Evolutionary conservation across 2,888 invertebrate species (phyloP), one percentile per base, ranked within the genome.

Genomic region (Merodon equestris): DNA sequence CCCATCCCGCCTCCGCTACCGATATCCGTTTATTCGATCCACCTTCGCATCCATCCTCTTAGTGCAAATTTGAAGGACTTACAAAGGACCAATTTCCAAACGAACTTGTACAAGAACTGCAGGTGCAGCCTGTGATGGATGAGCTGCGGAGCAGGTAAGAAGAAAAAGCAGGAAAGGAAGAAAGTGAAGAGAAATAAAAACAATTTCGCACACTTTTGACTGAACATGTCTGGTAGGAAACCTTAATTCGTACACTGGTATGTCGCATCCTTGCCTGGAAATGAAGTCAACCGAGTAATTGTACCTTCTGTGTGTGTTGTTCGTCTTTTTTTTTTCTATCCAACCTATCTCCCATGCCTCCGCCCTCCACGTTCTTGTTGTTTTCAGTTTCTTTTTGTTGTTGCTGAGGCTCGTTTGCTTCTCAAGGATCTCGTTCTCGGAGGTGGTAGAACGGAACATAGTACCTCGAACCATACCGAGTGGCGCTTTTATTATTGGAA

Each of bases 211-310:
- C 76, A 77, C 76, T 77, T 76, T 60, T 54, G 58, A 50, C 56
- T 9, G 51, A 51, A 47, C 34, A 72, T 27, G 63, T 38, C 71
- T 64, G 63, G 38, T 45, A 70, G 36, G 64, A 58, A 68, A 67
- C 68, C 70, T 79, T 79, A 74, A 79, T 79, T 74, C 73, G 70
- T 70, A 51, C 74, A 50, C 74, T 72, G 45, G 60, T 42, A 72
- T 76, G 76, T 76, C 74, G 79, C 64, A 50, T 72, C 51, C 72
- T 64, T 64, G 57, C 74, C 68, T 79, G 63, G 40, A 70, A 73
- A 73, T 74, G 68, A 79, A 79, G 79, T 70, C 79, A 79, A 74
- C 68, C 79, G 79, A 38, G 60, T 79, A 79, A 79, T 79, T 79
- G 76, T 54, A 76, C 75, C 75, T 54, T 58, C 64, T 76, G 74